These are phyloP conservation scores for Opisthocomus hoazin DNA, from an alignment of 2,113 vertebrate species.

Conservation along the genomic window DNA sequence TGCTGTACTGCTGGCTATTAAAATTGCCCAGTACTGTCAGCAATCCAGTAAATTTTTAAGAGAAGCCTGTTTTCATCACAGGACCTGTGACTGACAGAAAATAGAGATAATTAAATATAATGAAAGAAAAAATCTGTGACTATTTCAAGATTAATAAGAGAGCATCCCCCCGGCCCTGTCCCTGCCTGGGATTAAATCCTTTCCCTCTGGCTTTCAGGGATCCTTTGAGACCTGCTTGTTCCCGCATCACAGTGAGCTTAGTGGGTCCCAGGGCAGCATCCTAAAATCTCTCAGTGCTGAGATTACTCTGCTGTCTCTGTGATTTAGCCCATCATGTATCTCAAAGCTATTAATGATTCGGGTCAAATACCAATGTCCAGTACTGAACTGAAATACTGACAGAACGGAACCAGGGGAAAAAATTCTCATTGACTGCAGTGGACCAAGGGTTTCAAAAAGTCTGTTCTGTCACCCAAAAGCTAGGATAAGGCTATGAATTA, in stretches of 20 bases:
- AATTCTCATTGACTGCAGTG: not conserved
- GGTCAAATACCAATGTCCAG: not conserved
- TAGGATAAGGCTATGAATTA: not conserved
- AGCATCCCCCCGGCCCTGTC: too few relatives aligned
- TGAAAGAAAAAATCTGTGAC: not conserved
- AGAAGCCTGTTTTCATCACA: not conserved
- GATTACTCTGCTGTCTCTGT: not conserved
- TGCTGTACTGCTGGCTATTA: not conserved
- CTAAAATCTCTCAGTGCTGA: not conserved
- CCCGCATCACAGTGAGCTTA: too few relatives aligned
- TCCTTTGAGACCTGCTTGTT: too few relatives aligned
- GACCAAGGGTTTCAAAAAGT: not conserved
- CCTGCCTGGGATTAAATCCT: too few relatives aligned
- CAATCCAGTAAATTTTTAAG: not conserved
- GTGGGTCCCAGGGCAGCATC: not conserved
- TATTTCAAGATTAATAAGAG: not conserved
- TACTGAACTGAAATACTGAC: not conserved
- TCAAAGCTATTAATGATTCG: not conserved
- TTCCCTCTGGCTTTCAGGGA: too few relatives aligned
- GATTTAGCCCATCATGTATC: not conserved
- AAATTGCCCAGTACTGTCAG: not conserved
- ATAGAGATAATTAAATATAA: not conserved
- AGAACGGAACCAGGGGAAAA: not conserved
- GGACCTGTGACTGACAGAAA: not conserved
- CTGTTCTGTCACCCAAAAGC: not conserved